Base-by-base conservation (phyloP, 2,797 vertebrate species). In the Hypotaenidia philippensis region DNA sequence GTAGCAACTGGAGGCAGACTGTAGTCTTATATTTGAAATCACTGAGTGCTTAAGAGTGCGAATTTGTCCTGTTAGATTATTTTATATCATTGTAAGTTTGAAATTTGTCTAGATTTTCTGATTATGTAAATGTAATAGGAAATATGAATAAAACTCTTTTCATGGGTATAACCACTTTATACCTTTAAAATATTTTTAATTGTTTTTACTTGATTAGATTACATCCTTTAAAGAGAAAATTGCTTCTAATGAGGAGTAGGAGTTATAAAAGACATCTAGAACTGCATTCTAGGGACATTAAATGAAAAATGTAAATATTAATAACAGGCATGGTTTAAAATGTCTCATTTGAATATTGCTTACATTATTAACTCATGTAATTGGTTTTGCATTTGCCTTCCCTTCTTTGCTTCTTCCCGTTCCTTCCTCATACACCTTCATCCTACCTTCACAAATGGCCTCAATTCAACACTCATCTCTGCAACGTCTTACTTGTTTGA, bases 271-370 rank as follows among this genome's bases (percentile, higher is more conserved):
- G 56, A 41, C 38, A 60, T 53, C 36, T 38, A 50, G n/a, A 81
- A 56, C 80, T 87, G 20, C 57, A 87, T 85, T 92, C 14, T 52
- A 56, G 40, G 50, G 32, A 5, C n/a, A 61, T 91, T 82, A 69
- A 59, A 75, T 90, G 19, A 64, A 95, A 88, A 81, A 90, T 63
- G 29, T 71, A 88, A 71, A 83, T 88, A 59, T 64, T 20, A 38
- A 82, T 90, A 89, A 84, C 82, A 83, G 26, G 57, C 74, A 80
- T 71, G 25, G 7, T 44, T 92, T 87, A 41, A 95, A 94, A 85
- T 77, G 6, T 83, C 75, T 87, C 45, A 78, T 92, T 90, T 92
- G n/a, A 93, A 64, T 87, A 85, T 69, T 1, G 2, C 12, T 69
- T 87, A 13, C 5, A 22, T 59, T 90, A n/a, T 34, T 83, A 65